A percentile compares a stretch with the other conserved stretches of the same genome.
Evolutionary conservation across 2,797 vertebrate genomes (phyloP).

Genomic region (Meda fulgida): DNA sequence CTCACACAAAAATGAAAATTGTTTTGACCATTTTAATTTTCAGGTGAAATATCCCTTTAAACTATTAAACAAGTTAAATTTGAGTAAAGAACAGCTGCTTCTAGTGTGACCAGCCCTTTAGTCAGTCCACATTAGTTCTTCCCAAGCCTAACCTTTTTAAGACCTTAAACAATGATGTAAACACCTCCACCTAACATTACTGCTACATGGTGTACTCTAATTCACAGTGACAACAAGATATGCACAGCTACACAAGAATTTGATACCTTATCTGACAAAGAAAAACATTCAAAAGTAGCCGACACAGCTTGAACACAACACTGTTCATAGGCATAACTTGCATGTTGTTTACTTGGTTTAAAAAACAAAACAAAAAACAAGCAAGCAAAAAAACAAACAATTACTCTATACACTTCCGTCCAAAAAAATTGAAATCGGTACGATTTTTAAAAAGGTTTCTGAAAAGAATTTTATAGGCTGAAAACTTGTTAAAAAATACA

Average conservation of each 20-base stretch:
- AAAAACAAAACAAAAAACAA: background rate
- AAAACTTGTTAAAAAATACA: background rate
- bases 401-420: background rate
- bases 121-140: conserved; percentile 22
- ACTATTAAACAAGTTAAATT: background rate
- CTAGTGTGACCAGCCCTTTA: conserved; percentile 26
- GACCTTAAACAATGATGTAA: conserved; percentile 9
- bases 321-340: background rate
- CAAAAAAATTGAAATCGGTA: background rate
- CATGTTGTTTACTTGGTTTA: background rate
- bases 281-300: background rate
- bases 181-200: conserved; percentile 29
- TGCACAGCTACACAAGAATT: background rate
- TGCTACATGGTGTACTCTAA: conserved; percentile 40
- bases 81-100: background rate
- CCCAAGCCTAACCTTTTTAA: conserved; percentile 43
- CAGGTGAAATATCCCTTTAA: background rate
- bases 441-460: background rate
- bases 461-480: background rate
- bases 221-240: conserved; percentile 12
- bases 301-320: background rate
- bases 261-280: background rate
- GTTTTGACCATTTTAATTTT: too few species aligned
- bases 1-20: too few species aligned
- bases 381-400: background rate